Conservation (phyloP, 1,140 invertebrate genomes). For the Neodiprion lecontei region DNA sequence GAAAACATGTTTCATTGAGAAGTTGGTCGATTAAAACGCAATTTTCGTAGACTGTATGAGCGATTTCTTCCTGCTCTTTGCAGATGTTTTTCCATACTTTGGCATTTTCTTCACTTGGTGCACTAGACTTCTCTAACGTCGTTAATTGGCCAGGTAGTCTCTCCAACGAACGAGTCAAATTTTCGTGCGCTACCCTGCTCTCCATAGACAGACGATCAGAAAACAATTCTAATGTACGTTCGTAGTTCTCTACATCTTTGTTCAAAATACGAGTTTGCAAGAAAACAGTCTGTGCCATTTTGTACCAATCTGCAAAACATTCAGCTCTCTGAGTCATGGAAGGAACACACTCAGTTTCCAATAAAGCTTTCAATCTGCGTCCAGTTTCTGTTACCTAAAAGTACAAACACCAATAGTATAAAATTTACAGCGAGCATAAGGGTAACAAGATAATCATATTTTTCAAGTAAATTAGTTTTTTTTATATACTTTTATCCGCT, state of each 20-base stretch:
- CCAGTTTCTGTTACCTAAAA: constrained; percentile 69
- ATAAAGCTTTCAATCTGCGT: constrained; percentile 69
- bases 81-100: constrained; percentile 57
- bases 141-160: constrained; percentile 43
- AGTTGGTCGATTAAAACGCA: constrained; percentile 55
- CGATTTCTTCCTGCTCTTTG: constrained; percentile 58
- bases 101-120: constrained; percentile 43
- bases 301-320: constrained; percentile 82
- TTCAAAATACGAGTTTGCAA: constrained; percentile 78
- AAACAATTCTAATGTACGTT: constrained; percentile 50
- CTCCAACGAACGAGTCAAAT: constrained; percentile 44
- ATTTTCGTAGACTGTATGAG: constrained; percentile 55
- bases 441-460: constrained; percentile 7
- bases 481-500: constrained; percentile 71
- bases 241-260: constrained; percentile 71
- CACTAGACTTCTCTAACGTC: constrained; percentile 38
- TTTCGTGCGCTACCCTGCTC: constrained; percentile 51
- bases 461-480: constrained; percentile 17
- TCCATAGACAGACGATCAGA: constrained; percentile 52
- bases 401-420: neutral
- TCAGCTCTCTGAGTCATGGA: constrained; percentile 73
- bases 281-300: constrained; percentile 81
- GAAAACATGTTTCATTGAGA: constrained; percentile 42
- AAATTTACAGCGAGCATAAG: neutral
- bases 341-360: constrained; percentile 71